Evolutionary conservation across 2,888 invertebrate species (phyloP), one percentile per base, ranked within the genome.

Genomic region (Macaria liturata): DNA sequence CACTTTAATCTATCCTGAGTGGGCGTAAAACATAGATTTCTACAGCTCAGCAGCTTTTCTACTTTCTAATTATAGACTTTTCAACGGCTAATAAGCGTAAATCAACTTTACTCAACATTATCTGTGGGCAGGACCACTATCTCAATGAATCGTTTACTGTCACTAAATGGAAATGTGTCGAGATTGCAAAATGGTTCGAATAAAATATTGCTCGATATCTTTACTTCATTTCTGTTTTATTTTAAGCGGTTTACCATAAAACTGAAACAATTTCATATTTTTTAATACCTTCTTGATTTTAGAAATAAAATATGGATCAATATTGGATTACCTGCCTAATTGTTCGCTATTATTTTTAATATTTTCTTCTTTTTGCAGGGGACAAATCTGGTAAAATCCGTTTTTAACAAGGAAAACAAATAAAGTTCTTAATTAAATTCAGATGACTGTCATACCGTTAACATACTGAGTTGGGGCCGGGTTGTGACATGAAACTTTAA

Each of bases 21-120:
- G 51, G 47, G 47, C 43, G 50, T 51, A 44, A 47, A 44, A 31
- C 20, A 30, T n/a, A 8, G 9, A 42, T 32, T 45, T 45, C 46
- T 9, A 47, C 34, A 46, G 9, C 39, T 31, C 8, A 30, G 32
- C n/a, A n/a, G n/a, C n/a, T n/a, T n/a, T n/a, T n/a, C n/a, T 49
- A 54, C 59, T 59, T 51, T 52, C 55, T 55, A 55, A 59, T 55
- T 49, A 55, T 55, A 59, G 44, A 9, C 32, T 50, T 52, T 59
- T 52, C 34, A 55, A 52, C 51, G 9, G 59, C 52, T n/a, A 49
- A 60, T 55, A 55, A 54, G 44, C 48, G 46, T 56, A 45, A 55
- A 59, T 55, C 55, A 49, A 49, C 31, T 46, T 54, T 52, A 51
- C 51, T 39, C 40, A 45, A 40, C 43, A 20, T 48, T 60, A 60